Conservation (phyloP, 2,888 invertebrate species). For the Tillus elongatus region DNA sequence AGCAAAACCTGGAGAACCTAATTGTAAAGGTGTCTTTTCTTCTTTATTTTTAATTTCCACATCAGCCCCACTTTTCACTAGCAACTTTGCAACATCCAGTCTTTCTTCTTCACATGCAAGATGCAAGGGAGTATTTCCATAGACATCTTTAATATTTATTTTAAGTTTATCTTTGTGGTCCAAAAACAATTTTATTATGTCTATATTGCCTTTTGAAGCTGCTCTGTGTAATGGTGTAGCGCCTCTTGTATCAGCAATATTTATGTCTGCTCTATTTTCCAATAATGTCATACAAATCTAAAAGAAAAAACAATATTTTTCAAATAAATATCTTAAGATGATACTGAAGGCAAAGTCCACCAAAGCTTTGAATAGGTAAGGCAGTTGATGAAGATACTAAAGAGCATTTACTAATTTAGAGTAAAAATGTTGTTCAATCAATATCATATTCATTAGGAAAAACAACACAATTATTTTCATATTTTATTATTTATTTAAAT, state of each 20-base stretch:
- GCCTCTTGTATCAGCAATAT: constrained; percentile 56
- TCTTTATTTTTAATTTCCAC: constrained; percentile 54
- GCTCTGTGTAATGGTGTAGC: constrained; percentile 74
- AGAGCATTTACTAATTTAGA: too few species aligned
- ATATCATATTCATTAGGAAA: too few species aligned
- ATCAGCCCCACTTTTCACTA: constrained; percentile 58
- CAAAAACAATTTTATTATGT: constrained; percentile 59
- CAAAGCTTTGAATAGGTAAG: too few species aligned
- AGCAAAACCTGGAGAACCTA: too few species aligned
- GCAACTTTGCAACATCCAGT: constrained; percentile 54
- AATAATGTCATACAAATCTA: constrained; percentile 61
- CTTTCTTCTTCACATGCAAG: constrained; percentile 75
- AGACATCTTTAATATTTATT: constrained; percentile 55
- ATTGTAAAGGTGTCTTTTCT: constrained; percentile 56
- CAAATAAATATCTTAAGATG: neutral
- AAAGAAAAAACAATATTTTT: constrained; percentile 18
- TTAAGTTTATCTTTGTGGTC: constrained; percentile 45
- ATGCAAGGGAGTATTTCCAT: constrained; percentile 73
- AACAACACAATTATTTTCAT: too few species aligned
- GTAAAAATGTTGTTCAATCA: too few species aligned
- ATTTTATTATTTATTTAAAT: too few species aligned
- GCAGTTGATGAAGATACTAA: too few species aligned
- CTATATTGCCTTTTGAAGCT: constrained; percentile 63
- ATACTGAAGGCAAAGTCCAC: neutral
- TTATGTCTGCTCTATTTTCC: constrained; percentile 58